These are phyloP conservation scores for Drosophila seclusa DNA, from an alignment of 2,888 invertebrate genomes.

Conservation along the genomic window DNA sequence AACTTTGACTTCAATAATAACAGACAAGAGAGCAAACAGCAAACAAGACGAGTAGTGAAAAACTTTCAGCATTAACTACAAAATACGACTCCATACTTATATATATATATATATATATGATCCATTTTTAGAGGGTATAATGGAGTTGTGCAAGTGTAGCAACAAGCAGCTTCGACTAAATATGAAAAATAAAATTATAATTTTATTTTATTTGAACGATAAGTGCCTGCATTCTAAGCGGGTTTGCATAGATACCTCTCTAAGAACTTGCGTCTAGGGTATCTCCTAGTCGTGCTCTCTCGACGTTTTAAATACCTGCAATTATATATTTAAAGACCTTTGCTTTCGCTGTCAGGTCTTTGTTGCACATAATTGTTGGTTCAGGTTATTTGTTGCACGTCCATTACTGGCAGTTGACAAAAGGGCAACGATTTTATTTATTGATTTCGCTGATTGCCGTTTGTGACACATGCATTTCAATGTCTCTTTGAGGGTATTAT, in stretches of 20 bases:
- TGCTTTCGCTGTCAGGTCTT: not conserved
- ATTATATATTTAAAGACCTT: not conserved
- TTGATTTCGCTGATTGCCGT: conserved; percentile 20
- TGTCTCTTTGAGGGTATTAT: too few species aligned
- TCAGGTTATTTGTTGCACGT: not conserved
- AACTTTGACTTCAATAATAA: conserved; percentile 7
- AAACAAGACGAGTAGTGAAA: not conserved
- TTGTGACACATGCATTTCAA: conserved; percentile 11
- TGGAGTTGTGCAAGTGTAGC: not conserved
- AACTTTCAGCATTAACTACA: conserved; percentile 1
- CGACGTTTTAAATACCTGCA: not conserved
- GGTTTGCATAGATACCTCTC: too few species aligned
- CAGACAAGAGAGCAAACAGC: not conserved
- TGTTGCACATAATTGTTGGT: conserved; percentile 2
- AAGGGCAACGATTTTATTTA: conserved; percentile 14
- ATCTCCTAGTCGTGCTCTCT: not conserved
- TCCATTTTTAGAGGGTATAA: not conserved
- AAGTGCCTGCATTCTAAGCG: not conserved
- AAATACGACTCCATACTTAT: not conserved
- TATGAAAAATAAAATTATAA: not conserved
- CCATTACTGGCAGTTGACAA: conserved; percentile 16
- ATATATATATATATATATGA: not conserved
- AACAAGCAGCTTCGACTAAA: not conserved
- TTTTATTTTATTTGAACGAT: not conserved
- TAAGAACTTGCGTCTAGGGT: not conserved